phyloP scores from a whole-genome alignment of 2,797 vertebrate genomes.

The Enteromius radiatus region DNA sequence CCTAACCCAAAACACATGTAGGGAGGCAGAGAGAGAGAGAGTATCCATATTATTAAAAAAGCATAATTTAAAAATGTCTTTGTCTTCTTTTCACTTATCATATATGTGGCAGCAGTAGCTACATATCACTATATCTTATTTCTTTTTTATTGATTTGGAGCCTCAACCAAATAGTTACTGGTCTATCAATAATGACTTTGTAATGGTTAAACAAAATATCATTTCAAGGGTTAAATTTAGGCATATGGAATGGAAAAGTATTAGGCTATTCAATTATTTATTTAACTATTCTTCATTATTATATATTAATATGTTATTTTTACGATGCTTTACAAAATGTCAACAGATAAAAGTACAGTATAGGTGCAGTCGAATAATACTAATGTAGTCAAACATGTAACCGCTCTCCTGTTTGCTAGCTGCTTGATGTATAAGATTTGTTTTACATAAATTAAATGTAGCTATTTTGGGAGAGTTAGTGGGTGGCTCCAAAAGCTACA shows the following conservation, averaged over 20 bases:
- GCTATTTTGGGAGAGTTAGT: conserved; percentile 8
- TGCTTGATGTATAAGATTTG: background rate
- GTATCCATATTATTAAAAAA: background rate
- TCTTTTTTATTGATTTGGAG: background rate
- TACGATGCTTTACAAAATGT: background rate
- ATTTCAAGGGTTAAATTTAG: background rate
- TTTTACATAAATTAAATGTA: background rate
- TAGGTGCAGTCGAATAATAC: background rate
- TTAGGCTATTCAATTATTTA: background rate
- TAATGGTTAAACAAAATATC: background rate
- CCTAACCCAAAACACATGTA: background rate
- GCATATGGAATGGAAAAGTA: background rate
- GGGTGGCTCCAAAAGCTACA: conserved; percentile 2
- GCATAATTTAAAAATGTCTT: no score
- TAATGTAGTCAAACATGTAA: background rate
- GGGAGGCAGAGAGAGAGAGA: background rate
- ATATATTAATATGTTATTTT: background rate
- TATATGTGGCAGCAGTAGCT: no score
- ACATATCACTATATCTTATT: no score
- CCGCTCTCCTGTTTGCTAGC: background rate
- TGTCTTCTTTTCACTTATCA: no score
- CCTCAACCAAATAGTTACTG: background rate
- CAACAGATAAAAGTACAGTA: background rate
- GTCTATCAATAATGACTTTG: background rate
- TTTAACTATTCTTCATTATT: background rate